These are phyloP conservation scores for Seira musarum DNA, from an alignment of 2,888 invertebrate genomes.

Conservation along the genomic window DNA sequence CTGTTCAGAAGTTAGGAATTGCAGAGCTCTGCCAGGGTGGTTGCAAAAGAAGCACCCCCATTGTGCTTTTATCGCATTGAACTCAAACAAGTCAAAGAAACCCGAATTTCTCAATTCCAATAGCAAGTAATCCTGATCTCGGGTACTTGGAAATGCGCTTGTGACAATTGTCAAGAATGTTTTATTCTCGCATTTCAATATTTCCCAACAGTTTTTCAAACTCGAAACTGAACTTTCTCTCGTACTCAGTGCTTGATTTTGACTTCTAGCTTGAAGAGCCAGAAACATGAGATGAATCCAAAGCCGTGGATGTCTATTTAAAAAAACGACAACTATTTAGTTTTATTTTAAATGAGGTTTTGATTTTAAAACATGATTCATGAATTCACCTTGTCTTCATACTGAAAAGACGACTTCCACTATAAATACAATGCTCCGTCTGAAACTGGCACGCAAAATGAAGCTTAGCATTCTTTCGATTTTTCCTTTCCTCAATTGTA, in stretches of 20 bases:
- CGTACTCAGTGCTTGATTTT: constrained; percentile 82
- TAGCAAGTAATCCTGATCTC: constrained; percentile 90
- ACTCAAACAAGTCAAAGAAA: constrained; percentile 95
- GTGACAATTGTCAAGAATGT: constrained; percentile 93
- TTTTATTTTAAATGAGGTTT: constrained; percentile 77
- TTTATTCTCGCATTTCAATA: constrained; percentile 91
- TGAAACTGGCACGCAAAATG: constrained; percentile 87
- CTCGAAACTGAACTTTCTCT: constrained; percentile 87
- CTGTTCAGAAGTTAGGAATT: constrained; percentile 81
- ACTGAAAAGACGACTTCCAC: constrained; percentile 82
- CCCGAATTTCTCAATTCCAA: constrained; percentile 89
- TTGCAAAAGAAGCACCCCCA: constrained; percentile 97
- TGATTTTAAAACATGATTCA: constrained; percentile 17
- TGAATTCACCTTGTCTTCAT: constrained; percentile 77
- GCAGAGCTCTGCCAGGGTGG: constrained; percentile 86
- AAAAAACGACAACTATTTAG: not conserved
- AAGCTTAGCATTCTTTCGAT: constrained; percentile 89
- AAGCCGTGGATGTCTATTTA: constrained; percentile 78
- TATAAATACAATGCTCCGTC: constrained; percentile 86
- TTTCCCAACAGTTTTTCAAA: constrained; percentile 95
- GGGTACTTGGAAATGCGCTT: constrained; percentile 91
- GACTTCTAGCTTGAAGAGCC: constrained; percentile 86
- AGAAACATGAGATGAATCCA: constrained; percentile 98
- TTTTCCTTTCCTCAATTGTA: constrained; percentile 89
- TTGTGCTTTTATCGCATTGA: constrained; percentile 76